Evolutionary conservation across 2,113 vertebrate genomes (phyloP).

Genomic region (Thunnus thynnus): DNA sequence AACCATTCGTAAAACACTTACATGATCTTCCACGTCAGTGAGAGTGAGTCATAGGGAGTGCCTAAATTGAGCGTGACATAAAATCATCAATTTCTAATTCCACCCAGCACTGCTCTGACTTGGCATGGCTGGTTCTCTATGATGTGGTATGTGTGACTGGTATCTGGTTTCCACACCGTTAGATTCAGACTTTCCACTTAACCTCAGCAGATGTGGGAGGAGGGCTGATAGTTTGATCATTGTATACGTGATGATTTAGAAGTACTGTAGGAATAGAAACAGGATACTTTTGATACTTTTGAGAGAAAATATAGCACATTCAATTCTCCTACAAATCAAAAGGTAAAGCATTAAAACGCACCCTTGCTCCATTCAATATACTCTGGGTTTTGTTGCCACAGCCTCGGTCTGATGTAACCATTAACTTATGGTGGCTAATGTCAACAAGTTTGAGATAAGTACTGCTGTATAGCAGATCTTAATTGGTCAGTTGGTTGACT

Average conservation of each 20-base stretch:
- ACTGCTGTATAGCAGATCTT: not conserved
- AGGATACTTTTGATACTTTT: not conserved
- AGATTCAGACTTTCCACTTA: not conserved
- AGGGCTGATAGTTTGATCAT: not conserved
- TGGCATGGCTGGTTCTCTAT: not conserved
- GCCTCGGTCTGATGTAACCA: too few species aligned
- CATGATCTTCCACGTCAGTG: not conserved
- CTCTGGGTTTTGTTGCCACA: too few species aligned
- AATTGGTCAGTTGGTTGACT: not conserved
- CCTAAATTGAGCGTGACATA: constrained; percentile 1
- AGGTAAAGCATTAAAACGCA: not conserved
- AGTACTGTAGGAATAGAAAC: not conserved
- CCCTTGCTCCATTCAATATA: too few species aligned
- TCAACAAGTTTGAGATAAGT: too few species aligned
- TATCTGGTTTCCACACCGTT: not conserved
- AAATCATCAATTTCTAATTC: not conserved
- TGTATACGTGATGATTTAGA: not conserved
- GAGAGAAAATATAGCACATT: not conserved
- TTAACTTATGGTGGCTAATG: too few species aligned
- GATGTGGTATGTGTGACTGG: constrained; percentile 6
- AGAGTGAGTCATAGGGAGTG: constrained; percentile 70
- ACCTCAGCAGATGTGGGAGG: constrained; percentile 31
- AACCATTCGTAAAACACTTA: not conserved
- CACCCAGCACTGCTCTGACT: not conserved
- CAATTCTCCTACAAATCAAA: not conserved